phyloP scores from a whole-genome alignment of 2,113 vertebrate genomes.

The Clinocottus analis region DNA sequence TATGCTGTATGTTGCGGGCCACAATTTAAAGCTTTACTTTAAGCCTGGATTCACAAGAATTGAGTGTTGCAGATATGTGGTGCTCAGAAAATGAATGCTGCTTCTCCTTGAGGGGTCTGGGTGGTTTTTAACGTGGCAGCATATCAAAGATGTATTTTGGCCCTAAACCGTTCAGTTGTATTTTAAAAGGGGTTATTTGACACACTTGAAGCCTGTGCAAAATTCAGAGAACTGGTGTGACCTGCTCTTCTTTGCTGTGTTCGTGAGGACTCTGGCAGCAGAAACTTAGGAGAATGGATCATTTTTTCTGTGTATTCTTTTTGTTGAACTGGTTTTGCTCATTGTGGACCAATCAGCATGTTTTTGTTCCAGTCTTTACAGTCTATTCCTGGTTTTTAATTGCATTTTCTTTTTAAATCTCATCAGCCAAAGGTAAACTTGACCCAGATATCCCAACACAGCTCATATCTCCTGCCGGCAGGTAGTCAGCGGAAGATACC shows the following conservation, averaged over 20 bases:
- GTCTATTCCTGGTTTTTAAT: slow-evolving; percentile 4
- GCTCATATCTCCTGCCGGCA: slow-evolving; percentile 24
- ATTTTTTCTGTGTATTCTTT: neutral
- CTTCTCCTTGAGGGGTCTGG: slow-evolving; percentile 30
- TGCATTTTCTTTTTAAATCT: neutral
- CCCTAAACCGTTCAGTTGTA: neutral
- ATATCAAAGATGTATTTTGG: slow-evolving; percentile 41
- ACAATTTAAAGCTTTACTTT: neutral
- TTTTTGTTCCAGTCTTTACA: slow-evolving; percentile 1
- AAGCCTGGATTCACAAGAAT: neutral
- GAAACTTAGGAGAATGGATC: neutral
- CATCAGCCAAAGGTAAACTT: slow-evolving; percentile 27
- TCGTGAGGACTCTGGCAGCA: neutral
- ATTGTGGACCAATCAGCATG: neutral
- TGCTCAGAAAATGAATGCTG: slow-evolving; percentile 8
- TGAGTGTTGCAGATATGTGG: neutral
- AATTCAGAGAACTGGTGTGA: neutral
- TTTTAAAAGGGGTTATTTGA: slow-evolving; percentile 32
- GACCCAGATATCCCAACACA: slow-evolving; percentile 41
- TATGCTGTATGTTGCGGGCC: neutral
- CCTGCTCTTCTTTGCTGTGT: slow-evolving; percentile 3
- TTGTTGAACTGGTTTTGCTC: neutral
- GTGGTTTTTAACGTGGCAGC: slow-evolving; percentile 24
- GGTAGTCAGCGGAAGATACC: slow-evolving; percentile 35
- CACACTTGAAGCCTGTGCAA: neutral